Base-by-base conservation (phyloP, 1,140 invertebrate genomes). In the Augochlora pura region DNA sequence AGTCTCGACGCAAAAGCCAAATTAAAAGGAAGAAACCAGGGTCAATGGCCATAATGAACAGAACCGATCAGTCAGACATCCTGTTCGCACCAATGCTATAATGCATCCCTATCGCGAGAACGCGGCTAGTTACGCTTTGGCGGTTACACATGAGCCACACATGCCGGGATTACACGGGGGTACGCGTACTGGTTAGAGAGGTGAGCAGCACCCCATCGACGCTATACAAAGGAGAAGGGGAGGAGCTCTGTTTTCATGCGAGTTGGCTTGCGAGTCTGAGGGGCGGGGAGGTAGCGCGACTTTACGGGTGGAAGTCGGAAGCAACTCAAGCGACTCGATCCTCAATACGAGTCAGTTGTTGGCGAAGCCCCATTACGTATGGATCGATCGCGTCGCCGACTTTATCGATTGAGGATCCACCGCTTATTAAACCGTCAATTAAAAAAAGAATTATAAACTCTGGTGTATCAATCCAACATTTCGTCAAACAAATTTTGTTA, bases 181-280 rank as follows among this genome's bases (percentile, higher is more conserved):
- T 82, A 77, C 64, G 68, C 63, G 70, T 79, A 73, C 65, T 52
- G 39, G 39, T 71, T 67, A 46, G 25, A 39, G 74, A 39, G 74
- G 60, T 77, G 32, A 32, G 32, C 80, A 65, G 64, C 71, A 83
- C 82, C 79, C 85, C 73, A 32, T 65, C 42, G 62, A 66, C 49
- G 59, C 25, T 63, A 79, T 75, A 79, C 77, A 79, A 83, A 85
- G 73, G 77, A 68, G 75, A 86, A 79, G 73, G 78, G 81, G 75
- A 84, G 81, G 76, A 79, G 76, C 80, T 81, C 74, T 82, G 74
- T 81, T 87, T 86, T 86, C 82, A 85, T 83, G 76, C 76, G 83
- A 90, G 81, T 90, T 91, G 89, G 89, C 88, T 89, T 87, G 84
- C 69, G 83, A 80, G 77, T 77, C 67, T 71, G 86, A 84, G 88